Evolutionary conservation across 1,140 invertebrate species (phyloP), one percentile per base, ranked within the genome.

Genomic region (Trigoniulus corallinus): DNA sequence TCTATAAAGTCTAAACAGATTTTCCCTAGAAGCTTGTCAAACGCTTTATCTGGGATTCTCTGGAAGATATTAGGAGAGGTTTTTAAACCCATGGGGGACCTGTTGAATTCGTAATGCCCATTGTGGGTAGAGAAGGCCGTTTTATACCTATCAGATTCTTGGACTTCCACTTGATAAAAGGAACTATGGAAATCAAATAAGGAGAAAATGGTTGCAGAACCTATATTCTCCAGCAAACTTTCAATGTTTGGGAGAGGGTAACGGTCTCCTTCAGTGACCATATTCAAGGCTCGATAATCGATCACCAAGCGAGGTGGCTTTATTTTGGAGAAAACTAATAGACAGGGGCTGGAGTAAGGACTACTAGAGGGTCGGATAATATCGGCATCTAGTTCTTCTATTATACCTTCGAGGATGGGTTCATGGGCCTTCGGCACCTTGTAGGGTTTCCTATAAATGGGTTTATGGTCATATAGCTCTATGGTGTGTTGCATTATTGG

Each of bases 201-300:
- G 12, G 42, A 21, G 15, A 34, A 34, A 34, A 15, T 7, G 4
- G 42, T 20, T 12, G 7, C 24, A 7, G 12, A 20, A 7, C 42
- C 42, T 12, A 44, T 12, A 7, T 4, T 12, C 12, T 44, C 42
- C 18, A 7, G 24, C 21, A 24, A 20, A 13, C n/a, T n/a, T n/a
- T n/a, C n/a, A n/a, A n/a, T n/a, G n/a, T 23, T 4, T 27, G 27
- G 41, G 20, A 20, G 13, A 13, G 54, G 26, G 54, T 39, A 37
- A 55, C 48, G 3, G 53, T 54, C 60, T 34, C 13, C 10, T 41
- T 2, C 40, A 13, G 48, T 52, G 12, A 57, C 52, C 40, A 27
- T 39, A 47, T 53, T 61, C 2, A 59, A 22, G 41, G 42, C 25
- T 2, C 50, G 22, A n/a, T 47, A 55, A 50, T 55, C 49, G n/a